Base-by-base conservation (phyloP, 2,888 invertebrate species). In the Cremastinae sp. region DNA sequence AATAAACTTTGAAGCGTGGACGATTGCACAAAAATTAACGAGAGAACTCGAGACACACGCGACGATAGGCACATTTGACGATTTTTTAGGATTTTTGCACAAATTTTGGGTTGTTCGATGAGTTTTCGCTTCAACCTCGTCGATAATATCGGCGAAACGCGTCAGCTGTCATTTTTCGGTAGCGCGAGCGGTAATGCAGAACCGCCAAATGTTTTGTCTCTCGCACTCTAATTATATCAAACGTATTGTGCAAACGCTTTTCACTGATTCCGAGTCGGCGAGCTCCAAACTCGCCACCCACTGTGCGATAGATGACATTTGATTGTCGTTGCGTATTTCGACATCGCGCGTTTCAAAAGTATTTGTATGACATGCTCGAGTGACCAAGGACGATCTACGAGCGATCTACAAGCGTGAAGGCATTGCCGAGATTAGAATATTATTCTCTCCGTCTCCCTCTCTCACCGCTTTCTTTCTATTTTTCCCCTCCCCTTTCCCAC, bases 351-450 rank as follows among this genome's bases (percentile, higher is more conserved):
- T 65, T 43, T 28, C 22, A 65, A 70, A 70, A 53, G 45, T 69
- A 64, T 70, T 58, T 43, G 22, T 45, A 45, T 64, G 65, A 70
- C 45, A 70, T 56, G 74, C 68, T 62, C 74, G 55, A 55, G 66
- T 66, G 55, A 41, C 53, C 74, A 68, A 74, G 64, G 64, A 62
- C 64, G 71, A 12, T 45, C 56, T 65, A 47, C 35, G 12, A 51
- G 39, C 56, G 49, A 41, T 65, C 45, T 28, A 58, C 43, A 43
- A 45, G 51, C 37, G 51, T 56, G 56, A 58, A 59, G 51, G 72
- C 28, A 62, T 74, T 69, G 47, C 49, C 41, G 55, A 61, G 56
- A 74, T 69, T 74, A 61, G 43, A 58, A 49, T 68, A 74, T 47
- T 61, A 35, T 53, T 37, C 53, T 66, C 35, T 37, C 10, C 45